phyloP scores from a whole-genome alignment of 1,140 invertebrate genomes.

The Maconellicoccus hirsutus region DNA sequence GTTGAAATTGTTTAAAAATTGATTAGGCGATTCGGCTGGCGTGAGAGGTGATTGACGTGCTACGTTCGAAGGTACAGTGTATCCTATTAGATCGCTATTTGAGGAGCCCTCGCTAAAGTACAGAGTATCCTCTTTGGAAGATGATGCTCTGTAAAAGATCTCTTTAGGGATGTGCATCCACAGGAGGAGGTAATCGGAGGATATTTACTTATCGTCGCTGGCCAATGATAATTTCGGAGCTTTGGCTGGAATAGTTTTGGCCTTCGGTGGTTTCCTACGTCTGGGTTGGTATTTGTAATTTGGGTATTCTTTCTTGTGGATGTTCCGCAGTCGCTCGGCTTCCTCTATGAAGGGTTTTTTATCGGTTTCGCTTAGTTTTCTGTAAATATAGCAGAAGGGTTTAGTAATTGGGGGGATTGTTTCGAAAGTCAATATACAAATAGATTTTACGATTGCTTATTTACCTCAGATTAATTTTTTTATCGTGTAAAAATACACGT shows the following conservation, averaged over 20 bases:
- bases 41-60: background rate
- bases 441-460: no score
- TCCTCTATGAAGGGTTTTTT: slow-evolving; percentile 86
- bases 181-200: no score
- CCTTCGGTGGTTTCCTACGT: slow-evolving; percentile 29
- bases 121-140: background rate
- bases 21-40: background rate
- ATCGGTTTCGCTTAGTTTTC: slow-evolving; percentile 56
- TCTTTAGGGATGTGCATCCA: no score
- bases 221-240: background rate
- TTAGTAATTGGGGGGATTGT: background rate
- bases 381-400: slow-evolving; percentile 35
- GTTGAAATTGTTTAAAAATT: background rate
- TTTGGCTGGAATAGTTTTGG: background rate
- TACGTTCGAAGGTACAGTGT: background rate
- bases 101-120: slow-evolving; percentile 6
- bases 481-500: no score
- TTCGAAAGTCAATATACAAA: no score
- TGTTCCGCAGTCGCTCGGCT: slow-evolving; percentile 70
- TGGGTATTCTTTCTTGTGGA: slow-evolving; percentile 80
- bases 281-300: slow-evolving; percentile 59
- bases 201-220: no score
- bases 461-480: no score
- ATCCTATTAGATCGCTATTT: background rate
- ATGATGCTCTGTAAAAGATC: no score